Evolutionary conservation across 2,797 vertebrate genomes (phyloP).

Genomic region (Poecilia gillii): DNA sequence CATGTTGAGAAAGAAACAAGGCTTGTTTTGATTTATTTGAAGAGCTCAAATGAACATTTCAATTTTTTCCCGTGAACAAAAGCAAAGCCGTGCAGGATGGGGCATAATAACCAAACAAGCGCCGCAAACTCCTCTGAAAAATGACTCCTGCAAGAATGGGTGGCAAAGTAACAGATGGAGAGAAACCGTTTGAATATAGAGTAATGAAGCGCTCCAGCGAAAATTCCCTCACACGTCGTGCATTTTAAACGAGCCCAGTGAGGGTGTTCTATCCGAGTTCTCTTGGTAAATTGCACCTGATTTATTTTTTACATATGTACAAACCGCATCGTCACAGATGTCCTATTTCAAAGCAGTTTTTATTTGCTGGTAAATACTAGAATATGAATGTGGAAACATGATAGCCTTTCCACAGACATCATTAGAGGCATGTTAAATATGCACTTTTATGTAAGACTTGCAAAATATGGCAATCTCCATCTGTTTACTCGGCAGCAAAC

Average conservation of each 20-base stretch:
- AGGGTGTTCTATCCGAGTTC: slow-evolving; percentile 60
- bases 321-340: slow-evolving; percentile 34
- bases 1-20: slow-evolving; percentile 74
- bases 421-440: slow-evolving; percentile 35
- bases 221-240: slow-evolving; percentile 55
- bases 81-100: slow-evolving; percentile 57
- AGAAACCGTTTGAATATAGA: slow-evolving; percentile 68
- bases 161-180: slow-evolving; percentile 75
- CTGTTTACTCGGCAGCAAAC: slow-evolving; percentile 31
- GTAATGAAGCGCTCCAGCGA: slow-evolving; percentile 65
- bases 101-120: slow-evolving; percentile 75
- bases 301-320: slow-evolving; percentile 54
- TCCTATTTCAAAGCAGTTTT: slow-evolving; percentile 33
- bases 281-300: slow-evolving; percentile 59
- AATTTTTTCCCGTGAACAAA: slow-evolving; percentile 55
- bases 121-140: slow-evolving; percentile 63
- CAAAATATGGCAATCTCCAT: slow-evolving; percentile 30
- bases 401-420: slow-evolving; percentile 13
- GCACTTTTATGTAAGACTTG: slow-evolving; percentile 30
- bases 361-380: slow-evolving; percentile 38
- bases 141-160: slow-evolving; percentile 65
- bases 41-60: slow-evolving; percentile 66
- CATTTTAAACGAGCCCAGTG: slow-evolving; percentile 60
- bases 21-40: slow-evolving; percentile 62
- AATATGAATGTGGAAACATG: slow-evolving; percentile 36